A percentile compares a stretch with the other conserved stretches of the same genome.
Evolutionary conservation across 2,888 invertebrate genomes (phyloP).

Genomic region (Sceliomorpha sp.): DNA sequence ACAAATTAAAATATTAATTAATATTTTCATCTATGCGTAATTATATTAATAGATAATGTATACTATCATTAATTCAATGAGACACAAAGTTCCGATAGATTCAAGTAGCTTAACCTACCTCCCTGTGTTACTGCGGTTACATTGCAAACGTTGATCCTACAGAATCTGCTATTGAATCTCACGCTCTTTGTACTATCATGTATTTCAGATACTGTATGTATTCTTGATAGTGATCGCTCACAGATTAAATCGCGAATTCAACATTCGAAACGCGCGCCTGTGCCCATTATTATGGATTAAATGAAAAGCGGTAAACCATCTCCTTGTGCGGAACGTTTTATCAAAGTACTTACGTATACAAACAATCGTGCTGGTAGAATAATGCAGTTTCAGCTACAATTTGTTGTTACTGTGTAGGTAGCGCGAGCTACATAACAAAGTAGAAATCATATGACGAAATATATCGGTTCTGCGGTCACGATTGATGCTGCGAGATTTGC

Average conservation of each 20-base stretch:
- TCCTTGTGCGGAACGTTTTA: neutral
- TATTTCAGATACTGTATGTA: slow-evolving; percentile 20
- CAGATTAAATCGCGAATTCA: slow-evolving; percentile 35
- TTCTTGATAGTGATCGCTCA: slow-evolving; percentile 32
- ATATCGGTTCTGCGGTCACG: no score
- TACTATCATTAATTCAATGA: slow-evolving; percentile 10
- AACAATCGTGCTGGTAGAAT: no score
- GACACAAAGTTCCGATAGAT: slow-evolving; percentile 13
- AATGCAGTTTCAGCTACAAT: no score
- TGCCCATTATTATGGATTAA: slow-evolving; percentile 10
- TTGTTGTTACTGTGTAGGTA: no score
- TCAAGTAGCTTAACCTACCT: slow-evolving; percentile 17
- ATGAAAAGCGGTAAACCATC: slow-evolving; percentile 1
- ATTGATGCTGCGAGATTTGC: no score
- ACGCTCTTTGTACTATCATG: slow-evolving; percentile 19
- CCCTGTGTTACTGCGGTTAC: neutral
- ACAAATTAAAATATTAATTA: no score
- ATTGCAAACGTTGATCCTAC: slow-evolving; percentile 24
- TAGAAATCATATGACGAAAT: no score
- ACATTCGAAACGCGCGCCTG: slow-evolving; percentile 22
- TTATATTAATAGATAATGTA: neutral
- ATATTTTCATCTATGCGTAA: no score
- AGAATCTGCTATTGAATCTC: slow-evolving; percentile 26
- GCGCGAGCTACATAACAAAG: no score
- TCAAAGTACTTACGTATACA: no score